Percentiles rank a stretch among this genome's conserved stretches.
These are phyloP conservation scores for Onthophagus sagittarius DNA, from an alignment of 2,888 invertebrate species.

Conservation along the genomic window DNA sequence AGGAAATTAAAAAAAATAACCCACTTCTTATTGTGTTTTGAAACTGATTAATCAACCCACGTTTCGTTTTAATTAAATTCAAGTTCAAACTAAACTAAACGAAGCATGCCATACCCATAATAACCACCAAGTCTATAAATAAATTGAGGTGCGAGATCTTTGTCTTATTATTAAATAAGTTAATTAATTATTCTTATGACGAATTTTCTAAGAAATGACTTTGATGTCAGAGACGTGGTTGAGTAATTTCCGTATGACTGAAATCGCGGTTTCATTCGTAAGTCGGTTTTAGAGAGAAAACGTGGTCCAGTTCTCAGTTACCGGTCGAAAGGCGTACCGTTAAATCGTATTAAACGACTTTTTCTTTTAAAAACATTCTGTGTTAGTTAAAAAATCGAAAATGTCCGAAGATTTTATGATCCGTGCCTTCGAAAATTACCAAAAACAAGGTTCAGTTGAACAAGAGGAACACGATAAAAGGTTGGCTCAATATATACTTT, in stretches of 20 bases:
- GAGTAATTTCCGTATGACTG: background rate
- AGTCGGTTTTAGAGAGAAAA: background rate
- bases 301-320: background rate
- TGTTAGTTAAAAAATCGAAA: conserved; percentile 35
- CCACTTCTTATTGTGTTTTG: background rate
- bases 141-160: background rate
- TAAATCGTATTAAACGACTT: background rate
- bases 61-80: background rate
- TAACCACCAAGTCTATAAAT: background rate
- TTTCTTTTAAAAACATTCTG: background rate
- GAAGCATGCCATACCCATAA: background rate
- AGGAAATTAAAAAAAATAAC: too few species aligned
- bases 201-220: background rate
- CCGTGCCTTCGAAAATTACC: conserved; percentile 67
- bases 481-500: conserved; percentile 42
- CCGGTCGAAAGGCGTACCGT: background rate
- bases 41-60: background rate
- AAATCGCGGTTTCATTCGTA: background rate
- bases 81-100: background rate
- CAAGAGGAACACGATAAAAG: conserved; percentile 64
- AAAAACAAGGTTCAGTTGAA: conserved; percentile 59
- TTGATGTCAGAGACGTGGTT: background rate
- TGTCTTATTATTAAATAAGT: too few species aligned
- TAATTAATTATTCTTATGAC: background rate
- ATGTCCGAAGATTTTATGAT: conserved; percentile 74